Evolutionary conservation across 2,113 vertebrate species (phyloP).

Genomic region (Triplophysa tibetana): DNA sequence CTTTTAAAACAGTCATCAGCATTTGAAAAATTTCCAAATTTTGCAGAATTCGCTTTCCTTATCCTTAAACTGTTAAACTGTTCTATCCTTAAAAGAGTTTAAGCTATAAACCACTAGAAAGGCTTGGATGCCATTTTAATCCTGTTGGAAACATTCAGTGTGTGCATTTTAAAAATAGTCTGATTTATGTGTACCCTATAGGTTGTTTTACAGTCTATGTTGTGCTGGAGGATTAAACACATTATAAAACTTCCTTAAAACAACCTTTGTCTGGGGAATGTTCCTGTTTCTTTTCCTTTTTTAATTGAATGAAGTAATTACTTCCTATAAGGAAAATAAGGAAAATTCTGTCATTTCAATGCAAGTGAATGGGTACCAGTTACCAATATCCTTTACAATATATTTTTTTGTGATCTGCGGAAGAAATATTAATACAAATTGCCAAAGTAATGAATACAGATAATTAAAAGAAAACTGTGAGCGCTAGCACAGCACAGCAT

Average conservation of each 20-base stretch:
- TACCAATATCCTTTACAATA: no score
- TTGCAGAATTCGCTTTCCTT: background rate
- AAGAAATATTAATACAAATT: background rate
- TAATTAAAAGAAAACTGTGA: background rate
- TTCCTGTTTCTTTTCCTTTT: no score
- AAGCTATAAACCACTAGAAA: background rate
- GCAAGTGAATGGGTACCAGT: no score
- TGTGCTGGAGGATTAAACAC: background rate
- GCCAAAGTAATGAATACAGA: background rate
- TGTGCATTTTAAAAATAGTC: conserved; percentile 16
- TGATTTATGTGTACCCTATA: conserved; percentile 1
- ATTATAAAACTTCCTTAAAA: background rate
- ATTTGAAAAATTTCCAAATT: background rate
- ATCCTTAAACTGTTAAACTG: background rate
- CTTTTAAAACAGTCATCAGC: background rate
- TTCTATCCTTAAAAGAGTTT: background rate
- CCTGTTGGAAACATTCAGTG: background rate
- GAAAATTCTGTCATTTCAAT: no score
- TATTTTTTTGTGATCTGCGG: no score
- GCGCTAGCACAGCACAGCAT: background rate
- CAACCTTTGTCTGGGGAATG: background rate
- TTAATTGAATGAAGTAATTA: no score
- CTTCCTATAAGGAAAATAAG: no score
- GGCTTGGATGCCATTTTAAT: background rate
- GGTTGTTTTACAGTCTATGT: background rate